Evolutionary conservation across 2,797 vertebrate genomes (phyloP), one percentile per base, ranked within the genome.

Genomic region (Paedocypris micromegethes): DNA sequence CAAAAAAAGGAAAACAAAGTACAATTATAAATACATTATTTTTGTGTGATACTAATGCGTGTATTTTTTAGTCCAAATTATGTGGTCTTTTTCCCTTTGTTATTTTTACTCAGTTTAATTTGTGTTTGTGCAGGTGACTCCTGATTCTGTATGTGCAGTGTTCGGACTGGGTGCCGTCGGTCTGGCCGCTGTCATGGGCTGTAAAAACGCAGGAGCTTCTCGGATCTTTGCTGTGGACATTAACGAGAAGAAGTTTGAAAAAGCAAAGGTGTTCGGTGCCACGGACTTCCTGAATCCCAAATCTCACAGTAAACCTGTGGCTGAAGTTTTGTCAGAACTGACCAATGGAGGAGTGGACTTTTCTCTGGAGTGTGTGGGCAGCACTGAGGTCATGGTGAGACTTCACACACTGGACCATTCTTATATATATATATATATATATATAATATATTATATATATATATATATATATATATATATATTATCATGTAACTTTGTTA

Each of bases 101-200:
- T 23, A n/a, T 41, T n/a, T 39, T 51, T 5, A 9, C 58, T 23
- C 9, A 9, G 38, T 5, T 4, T 61, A 9, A 5, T 53, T 4
- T 64, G 8, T 50, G 5, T 65, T 23, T 74, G 37, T 66, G 23
- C 49, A 98, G 95, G 95, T 98, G 60, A 92, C 93, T 54, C 87
- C 89, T 0, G 95, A 93, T 39, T 97, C 95, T 64, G 92, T 91
- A 0, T 98, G 95, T 73, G 95, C 96, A 0, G 78, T 98, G 64
- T 98, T 99, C 70, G 96, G 96, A 48, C 81, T 98, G 64, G 96
- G 95, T 63, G 95, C 91, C 43, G 93, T 99, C 58, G 96, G 96
- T 2, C 65, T 99, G 79, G 96, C 95, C 0, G 92, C 89, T n/a
- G 89, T 98, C 75, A 97, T 97, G 95, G 96, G 95, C 78, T 98